A percentile compares a stretch with the other conserved stretches of the same genome.
phyloP scores from a whole-genome alignment of 2,113 vertebrate species.

The Maccullochella peelii region DNA sequence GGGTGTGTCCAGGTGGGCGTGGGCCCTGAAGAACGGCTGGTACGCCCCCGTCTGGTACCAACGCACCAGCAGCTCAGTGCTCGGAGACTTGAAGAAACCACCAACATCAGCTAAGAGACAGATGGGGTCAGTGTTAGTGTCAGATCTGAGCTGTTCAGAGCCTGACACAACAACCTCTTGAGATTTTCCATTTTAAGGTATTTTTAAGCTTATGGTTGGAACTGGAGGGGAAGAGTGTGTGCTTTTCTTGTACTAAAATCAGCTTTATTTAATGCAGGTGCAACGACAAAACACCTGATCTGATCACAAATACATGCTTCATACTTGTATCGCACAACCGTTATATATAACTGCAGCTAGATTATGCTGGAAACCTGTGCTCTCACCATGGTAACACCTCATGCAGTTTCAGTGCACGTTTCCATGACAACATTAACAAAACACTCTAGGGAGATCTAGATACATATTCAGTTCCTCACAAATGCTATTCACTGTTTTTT shows the following conservation, averaged over 20 bases:
- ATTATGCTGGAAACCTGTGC: neutral
- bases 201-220: neutral
- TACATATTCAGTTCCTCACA: no score
- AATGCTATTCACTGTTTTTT: no score
- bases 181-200: neutral
- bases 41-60: conserved; percentile 95
- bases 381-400: conserved; percentile 33
- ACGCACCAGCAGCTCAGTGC: conserved; percentile 89
- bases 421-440: conserved; percentile 27
- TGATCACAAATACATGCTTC: neutral
- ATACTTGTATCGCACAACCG: neutral
- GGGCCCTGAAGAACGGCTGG: conserved; percentile 93
- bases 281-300: neutral
- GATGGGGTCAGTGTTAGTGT: conserved; percentile 1
- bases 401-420: neutral
- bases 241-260: neutral
- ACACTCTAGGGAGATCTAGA: neutral
- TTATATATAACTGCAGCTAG: neutral
- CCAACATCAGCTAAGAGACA: conserved; percentile 88
- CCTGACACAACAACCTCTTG: fast-evolving
- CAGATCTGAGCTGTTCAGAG: neutral
- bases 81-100: conserved; percentile 92
- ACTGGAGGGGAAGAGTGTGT: neutral
- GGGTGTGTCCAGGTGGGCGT: conserved; percentile 93
- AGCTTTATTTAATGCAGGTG: neutral